phyloP scores from a whole-genome alignment of 2,113 vertebrate species.

The Atrichornis clamosus region DNA sequence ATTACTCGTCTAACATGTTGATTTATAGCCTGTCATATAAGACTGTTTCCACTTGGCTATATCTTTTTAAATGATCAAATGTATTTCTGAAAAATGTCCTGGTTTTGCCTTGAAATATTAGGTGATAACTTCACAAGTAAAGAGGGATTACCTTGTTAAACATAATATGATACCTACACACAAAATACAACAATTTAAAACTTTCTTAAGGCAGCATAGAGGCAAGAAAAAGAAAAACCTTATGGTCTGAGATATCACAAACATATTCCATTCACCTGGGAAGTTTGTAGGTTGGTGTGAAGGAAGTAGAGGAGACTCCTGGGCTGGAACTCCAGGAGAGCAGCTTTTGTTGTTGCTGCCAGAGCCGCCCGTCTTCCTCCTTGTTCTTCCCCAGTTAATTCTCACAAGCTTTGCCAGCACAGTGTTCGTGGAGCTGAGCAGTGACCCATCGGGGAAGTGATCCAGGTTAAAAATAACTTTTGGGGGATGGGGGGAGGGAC shows the following conservation, averaged over 20 bases:
- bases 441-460: background rate
- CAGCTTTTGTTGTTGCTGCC: background rate
- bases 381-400: background rate
- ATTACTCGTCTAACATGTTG: conserved; percentile 28
- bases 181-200: background rate
- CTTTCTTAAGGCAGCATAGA: background rate
- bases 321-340: background rate
- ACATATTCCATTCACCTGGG: background rate
- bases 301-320: background rate
- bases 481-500: background rate
- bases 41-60: conserved; percentile 36
- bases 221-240: background rate
- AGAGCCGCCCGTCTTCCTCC: rapidly evolving
- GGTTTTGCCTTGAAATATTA: conserved; percentile 32
- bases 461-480: background rate
- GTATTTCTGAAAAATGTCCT: conserved; percentile 31
- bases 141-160: conserved; percentile 21
- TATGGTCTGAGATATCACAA: background rate
- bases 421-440: background rate
- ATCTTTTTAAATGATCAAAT: conserved; percentile 28
- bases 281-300: background rate
- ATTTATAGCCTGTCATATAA: conserved; percentile 53
- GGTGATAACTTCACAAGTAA: conserved; percentile 13
- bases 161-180: background rate
- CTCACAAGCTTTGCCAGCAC: background rate